Evolutionary conservation across 2,113 vertebrate genomes (phyloP), one percentile per base, ranked within the genome.

Genomic region (Hoplias malabaricus): DNA sequence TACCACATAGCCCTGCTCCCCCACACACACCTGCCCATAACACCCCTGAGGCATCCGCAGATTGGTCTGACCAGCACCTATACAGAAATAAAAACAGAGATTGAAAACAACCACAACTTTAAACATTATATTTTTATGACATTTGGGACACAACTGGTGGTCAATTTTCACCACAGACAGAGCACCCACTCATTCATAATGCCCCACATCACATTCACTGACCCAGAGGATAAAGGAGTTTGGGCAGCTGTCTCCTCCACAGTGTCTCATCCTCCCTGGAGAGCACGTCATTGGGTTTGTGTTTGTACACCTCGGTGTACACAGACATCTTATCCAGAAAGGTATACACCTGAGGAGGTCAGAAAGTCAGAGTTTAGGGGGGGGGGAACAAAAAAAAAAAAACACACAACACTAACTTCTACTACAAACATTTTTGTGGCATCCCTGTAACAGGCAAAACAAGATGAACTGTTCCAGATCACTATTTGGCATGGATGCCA

Each of bases 261-360:
- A 98, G 88, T 0, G 96, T 98, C 84, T 96, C 97, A 0, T 99
- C 98, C 25, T 99, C 96, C 0, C 95, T 94, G 29, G 96, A 94
- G 73, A 96, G 65, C 46, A 99, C 91, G 9, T 99, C 96, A 0
- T 90, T 90, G 14, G 98, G 96, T 72, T 95, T 98, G 59, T 95
- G 94, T 79, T 98, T 98, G 90, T 96, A 96, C 62, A 96, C 87
- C 81, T 99, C 96, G 0, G 96, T 98, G 78, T 96, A 99, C 87
- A 95, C 96, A 3, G 95, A 97, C 98, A 99, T 98, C 88, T 98
- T 98, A 84, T 99, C 96, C 88, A 99, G 89, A 86, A 99, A 96
- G 78, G 90, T 98, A 87, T 98, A 99, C 0, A 99, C 97, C 98
- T 99, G 90, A 23, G 72, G 46, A 57, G 48, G n/a, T n/a, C n/a